Base-by-base conservation (phyloP, 1,140 invertebrate species). In the Drosophila albomicans region DNA sequence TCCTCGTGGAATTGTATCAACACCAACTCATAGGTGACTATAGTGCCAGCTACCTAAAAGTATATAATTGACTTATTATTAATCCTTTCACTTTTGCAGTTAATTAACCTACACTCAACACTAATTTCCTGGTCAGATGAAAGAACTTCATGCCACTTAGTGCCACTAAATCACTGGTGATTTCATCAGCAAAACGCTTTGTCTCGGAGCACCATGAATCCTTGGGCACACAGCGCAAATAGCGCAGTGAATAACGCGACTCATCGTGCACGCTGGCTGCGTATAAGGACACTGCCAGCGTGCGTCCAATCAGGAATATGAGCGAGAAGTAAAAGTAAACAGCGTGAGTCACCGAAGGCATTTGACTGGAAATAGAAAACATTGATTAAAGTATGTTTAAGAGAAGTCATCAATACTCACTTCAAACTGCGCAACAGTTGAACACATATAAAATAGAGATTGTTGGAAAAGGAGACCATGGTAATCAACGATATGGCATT, bases 311-410 rank as follows among this genome's bases (percentile, higher is more conserved):
- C 2, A 96, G 91, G 76, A 95, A 95, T 0, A 93, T 92, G 58
- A 96, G 95, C 0, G 95, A 96, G 61, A 94, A 94, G 68, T 95
- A 95, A 69, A 95, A 96, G 78, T 96, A 96, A 0, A 94, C 65
- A 1, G 81, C 66, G 61, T 93, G 89, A 0, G 78, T 81, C 38
- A 89, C 71, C 16, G 91, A 89, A 10, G 92, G 91, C 91, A 92
- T 92, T 30, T 81, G 79, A 45, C 92, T 92, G n/a, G 1, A 59
- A 57, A 63, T n/a, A 11, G 13, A 3, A 20, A 25, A 25, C 20
- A 25, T 7, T 41, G 16, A 15, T 38, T 52, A 25, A 8, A 0
- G 61, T 7, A 1, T n/a, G 2, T 4, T 25, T 11, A 25, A 20
- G 38, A 30, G 25, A 46, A 25, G 1, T 11, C 35, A n/a, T 6